phyloP scores from a whole-genome alignment of 2,113 vertebrate species.

The Harpagus bidentatus region DNA sequence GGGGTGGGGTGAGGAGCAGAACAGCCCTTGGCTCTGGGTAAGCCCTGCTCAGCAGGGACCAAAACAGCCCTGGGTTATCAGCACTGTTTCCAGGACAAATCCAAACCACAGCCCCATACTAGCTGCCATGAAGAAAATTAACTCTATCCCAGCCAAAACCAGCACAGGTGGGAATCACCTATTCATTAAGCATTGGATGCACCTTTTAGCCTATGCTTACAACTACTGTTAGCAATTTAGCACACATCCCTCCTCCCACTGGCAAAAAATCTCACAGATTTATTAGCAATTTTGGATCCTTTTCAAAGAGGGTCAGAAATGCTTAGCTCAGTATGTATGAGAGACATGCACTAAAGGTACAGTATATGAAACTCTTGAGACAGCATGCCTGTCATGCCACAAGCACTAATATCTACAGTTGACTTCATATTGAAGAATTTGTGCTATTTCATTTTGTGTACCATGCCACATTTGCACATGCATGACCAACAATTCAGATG shows the following conservation, averaged over 20 bases:
- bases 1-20: no score
- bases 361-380: background rate
- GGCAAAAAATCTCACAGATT: background rate
- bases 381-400: no score
- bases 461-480: fast-evolving
- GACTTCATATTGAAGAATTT: background rate
- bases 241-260: background rate
- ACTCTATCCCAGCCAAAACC: no score
- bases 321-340: background rate
- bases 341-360: background rate
- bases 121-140: no score
- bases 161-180: background rate
- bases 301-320: background rate
- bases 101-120: no score
- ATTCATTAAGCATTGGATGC: background rate
- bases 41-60: no score
- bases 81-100: no score
- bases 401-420: background rate
- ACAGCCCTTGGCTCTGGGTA: no score
- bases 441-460: background rate
- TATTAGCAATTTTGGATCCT: background rate
- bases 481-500: background rate
- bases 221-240: background rate
- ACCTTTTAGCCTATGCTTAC: background rate
- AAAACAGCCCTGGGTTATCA: no score